A percentile compares a stretch with the other conserved stretches of the same genome.
Evolutionary conservation across 2,797 vertebrate species (phyloP).

Genomic region (Fistularia tabacaria): DNA sequence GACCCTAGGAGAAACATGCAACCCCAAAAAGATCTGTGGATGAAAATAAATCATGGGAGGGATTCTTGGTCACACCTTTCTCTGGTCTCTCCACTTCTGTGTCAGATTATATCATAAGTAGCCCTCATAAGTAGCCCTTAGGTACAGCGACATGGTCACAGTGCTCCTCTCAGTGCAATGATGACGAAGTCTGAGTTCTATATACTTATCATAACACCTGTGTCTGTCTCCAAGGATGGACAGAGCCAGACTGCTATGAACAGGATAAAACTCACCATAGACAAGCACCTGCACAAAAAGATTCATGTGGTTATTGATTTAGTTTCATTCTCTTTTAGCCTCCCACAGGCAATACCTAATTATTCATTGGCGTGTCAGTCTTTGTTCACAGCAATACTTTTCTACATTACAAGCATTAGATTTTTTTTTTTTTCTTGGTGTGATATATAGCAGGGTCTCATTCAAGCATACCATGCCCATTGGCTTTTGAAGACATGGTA

Average conservation of each 20-base stretch:
- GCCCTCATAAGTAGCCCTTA: conserved; percentile 65
- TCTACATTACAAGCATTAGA: conserved; percentile 65
- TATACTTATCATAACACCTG: conserved; percentile 24
- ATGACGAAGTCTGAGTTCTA: conserved; percentile 21
- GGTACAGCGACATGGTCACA: conserved; percentile 59
- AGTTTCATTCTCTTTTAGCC: conserved; percentile 42
- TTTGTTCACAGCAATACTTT: conserved; percentile 54
- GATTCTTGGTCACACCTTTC: conserved; percentile 71
- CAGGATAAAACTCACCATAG: conserved; percentile 51
- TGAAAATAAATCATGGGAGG: conserved; percentile 68
- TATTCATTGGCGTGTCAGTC: conserved; percentile 55
- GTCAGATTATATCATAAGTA: conserved; percentile 73
- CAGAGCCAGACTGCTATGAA: conserved; percentile 34
- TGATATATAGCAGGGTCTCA: conserved; percentile 64
- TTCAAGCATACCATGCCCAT: conserved; percentile 63
- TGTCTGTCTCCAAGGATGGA: conserved; percentile 6
- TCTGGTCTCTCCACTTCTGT: conserved; percentile 41
- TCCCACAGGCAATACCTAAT: conserved; percentile 43
- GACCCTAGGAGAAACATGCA: conserved; percentile 62
- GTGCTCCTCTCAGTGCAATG: conserved; percentile 46
- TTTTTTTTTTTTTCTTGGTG: conserved; percentile 36
- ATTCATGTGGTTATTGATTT: conserved; percentile 67
- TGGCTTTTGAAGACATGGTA: conserved; percentile 70
- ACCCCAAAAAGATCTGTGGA: conserved; percentile 60
- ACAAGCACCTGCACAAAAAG: conserved; percentile 51